A percentile compares a stretch with the other conserved stretches of the same genome.
Conservation (phyloP, 2,797 vertebrate species). For the Hypotaenidia okinawae region DNA sequence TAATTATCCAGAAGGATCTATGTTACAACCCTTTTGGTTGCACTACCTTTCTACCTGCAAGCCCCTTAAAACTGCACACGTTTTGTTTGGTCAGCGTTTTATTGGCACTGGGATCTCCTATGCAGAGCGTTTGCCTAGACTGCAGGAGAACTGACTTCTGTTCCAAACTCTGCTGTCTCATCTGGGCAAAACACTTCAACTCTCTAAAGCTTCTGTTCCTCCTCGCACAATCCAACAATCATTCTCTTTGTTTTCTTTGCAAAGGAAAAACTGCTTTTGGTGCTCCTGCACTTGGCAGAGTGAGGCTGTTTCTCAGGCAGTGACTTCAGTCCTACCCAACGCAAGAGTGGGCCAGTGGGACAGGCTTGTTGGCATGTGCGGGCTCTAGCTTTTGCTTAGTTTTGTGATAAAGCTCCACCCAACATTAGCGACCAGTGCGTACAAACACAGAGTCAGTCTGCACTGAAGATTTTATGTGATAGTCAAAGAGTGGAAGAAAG, state of each 20-base stretch:
- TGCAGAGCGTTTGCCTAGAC: not conserved
- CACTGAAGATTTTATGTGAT: not conserved
- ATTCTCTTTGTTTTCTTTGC: slow-evolving; percentile 22
- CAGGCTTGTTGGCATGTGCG: not conserved
- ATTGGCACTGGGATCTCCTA: not conserved
- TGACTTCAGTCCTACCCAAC: not conserved
- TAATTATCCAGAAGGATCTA: not conserved
- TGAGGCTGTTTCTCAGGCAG: not conserved
- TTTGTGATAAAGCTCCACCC: slow-evolving; percentile 23
- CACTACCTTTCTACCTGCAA: not conserved
- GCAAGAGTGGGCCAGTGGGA: not conserved
- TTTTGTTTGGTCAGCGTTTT: not conserved
- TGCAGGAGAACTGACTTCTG: not conserved
- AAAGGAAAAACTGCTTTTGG: not conserved
- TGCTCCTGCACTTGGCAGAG: slow-evolving; percentile 6
- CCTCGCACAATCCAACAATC: not conserved
- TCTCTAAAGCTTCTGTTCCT: not conserved
- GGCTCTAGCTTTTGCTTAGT: slow-evolving; percentile 27
- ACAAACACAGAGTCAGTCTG: not conserved
- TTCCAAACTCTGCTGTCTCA: not conserved
- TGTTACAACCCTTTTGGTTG: not conserved
- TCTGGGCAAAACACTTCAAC: not conserved
- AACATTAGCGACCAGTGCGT: not conserved
- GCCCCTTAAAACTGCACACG: not conserved
- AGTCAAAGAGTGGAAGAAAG: not conserved